phyloP scores from a whole-genome alignment of 2,113 vertebrate species.

The Nothobranchius furzeri region DNA sequence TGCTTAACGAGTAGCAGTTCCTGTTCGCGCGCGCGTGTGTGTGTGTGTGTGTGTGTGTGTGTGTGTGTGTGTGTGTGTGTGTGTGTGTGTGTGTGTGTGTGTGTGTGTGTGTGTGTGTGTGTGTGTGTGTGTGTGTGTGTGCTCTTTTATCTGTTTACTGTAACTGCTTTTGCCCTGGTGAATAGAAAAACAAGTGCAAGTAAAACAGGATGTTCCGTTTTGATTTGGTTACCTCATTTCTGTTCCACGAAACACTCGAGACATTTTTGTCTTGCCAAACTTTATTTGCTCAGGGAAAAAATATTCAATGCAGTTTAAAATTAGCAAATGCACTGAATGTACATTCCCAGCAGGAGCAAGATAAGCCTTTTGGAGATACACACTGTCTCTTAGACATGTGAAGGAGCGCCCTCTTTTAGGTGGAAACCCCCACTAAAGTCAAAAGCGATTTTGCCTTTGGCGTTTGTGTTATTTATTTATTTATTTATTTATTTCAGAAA shows the following conservation, averaged over 20 bases:
- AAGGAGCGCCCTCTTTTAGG: constrained; percentile 33
- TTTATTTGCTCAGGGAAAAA: constrained; percentile 21
- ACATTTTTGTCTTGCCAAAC: constrained; percentile 22
- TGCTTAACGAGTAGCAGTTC: constrained; percentile 67
- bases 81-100: not conserved
- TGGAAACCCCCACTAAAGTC: constrained; percentile 46
- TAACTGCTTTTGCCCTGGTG: constrained; percentile 51
- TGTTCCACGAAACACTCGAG: constrained; percentile 45
- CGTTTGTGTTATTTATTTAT: constrained; percentile 36
- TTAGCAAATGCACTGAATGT: constrained; percentile 17
- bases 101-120: constrained; percentile 24
- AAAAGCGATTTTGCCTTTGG: constrained; percentile 54
- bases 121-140: not conserved
- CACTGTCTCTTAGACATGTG: constrained; percentile 12
- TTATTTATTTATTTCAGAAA: constrained; percentile 35
- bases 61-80: constrained; percentile 32
- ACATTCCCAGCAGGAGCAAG: constrained; percentile 9
- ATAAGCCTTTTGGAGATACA: constrained; percentile 21
- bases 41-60: too few species aligned
- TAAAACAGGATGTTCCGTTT: constrained; percentile 55
- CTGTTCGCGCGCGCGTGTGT: too few species aligned
- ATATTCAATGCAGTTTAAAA: constrained; percentile 16
- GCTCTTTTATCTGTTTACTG: constrained; percentile 67
- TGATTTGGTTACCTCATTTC: constrained; percentile 42
- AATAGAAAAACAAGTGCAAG: constrained; percentile 54